Evolutionary conservation across 64 coral and sea anemone species (phyloP).

Genomic region (Montipora foliosa): DNA sequence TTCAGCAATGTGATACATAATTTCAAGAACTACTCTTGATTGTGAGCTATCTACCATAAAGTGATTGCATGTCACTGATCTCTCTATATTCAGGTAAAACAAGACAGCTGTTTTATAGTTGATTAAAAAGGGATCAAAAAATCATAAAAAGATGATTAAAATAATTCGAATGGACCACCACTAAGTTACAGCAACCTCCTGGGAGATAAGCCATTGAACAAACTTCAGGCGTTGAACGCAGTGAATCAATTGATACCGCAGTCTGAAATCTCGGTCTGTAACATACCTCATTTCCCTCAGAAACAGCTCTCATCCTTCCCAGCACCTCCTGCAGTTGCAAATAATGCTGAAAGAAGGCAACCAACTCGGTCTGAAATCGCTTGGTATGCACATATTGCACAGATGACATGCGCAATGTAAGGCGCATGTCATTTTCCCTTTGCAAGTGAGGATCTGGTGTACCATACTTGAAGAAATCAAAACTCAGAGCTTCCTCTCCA

Average conservation of each 20-base stretch:
- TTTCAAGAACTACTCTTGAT: too few species aligned
- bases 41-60: too few species aligned
- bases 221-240: neutral
- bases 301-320: slow-evolving; percentile 90
- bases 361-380: slow-evolving; percentile 91
- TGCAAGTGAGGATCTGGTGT: slow-evolving; percentile 81
- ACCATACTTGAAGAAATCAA: slow-evolving; percentile 90
- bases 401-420: slow-evolving; percentile 92
- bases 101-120: too few species aligned
- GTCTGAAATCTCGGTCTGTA: neutral
- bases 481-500: slow-evolving; percentile 96
- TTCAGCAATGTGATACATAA: too few species aligned
- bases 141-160: too few species aligned
- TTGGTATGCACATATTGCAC: slow-evolving; percentile 95
- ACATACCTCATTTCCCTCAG: slow-evolving; percentile 85
- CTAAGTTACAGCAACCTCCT: too few species aligned
- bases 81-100: too few species aligned
- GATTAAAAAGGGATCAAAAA: too few species aligned
- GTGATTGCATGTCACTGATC: too few species aligned
- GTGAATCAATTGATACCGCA: neutral
- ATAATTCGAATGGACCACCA: too few species aligned
- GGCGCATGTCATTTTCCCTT: slow-evolving; percentile 85
- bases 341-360: slow-evolving; percentile 92
- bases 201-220: too few species aligned
- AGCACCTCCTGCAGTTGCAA: slow-evolving; percentile 93